Percentiles rank a stretch among this genome's conserved stretches.
phyloP scores from a whole-genome alignment of 2,888 invertebrate genomes.

The Axea sp. region DNA sequence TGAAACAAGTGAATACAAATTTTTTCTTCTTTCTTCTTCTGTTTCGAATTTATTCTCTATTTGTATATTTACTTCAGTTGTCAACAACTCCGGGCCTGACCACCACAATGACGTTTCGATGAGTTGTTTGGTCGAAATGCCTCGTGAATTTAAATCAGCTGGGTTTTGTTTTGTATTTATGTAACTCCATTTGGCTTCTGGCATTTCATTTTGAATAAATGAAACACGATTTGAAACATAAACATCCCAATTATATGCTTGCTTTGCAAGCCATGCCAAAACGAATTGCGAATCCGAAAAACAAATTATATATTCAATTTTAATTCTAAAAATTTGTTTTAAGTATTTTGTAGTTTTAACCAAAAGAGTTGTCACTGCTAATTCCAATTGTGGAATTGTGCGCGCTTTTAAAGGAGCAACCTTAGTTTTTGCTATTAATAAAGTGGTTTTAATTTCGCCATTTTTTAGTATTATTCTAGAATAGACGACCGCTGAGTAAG shows the following conservation, averaged over 20 bases:
- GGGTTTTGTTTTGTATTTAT: too few species aligned
- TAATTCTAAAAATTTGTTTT: not conserved
- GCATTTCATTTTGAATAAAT: too few species aligned
- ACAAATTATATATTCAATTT: not conserved
- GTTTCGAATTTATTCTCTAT: too few species aligned
- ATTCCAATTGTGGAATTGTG: not conserved
- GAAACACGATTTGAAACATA: not conserved
- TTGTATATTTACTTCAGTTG: too few species aligned
- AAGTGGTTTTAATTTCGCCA: too few species aligned
- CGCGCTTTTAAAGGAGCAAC: slow-evolving; percentile 8
- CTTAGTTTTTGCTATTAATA: slow-evolving; percentile 3
- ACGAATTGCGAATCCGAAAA: not conserved
- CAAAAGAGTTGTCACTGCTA: not conserved
- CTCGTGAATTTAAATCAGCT: too few species aligned
- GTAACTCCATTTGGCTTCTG: too few species aligned
- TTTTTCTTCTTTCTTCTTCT: too few species aligned
- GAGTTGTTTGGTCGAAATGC: too few species aligned
- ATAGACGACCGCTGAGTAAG: slow-evolving; percentile 4
- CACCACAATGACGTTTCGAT: too few species aligned
- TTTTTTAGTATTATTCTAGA: not conserved
- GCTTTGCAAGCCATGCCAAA: slow-evolving; percentile 1
- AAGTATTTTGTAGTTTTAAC: not conserved
- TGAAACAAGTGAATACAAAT: too few species aligned
- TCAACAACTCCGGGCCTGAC: too few species aligned
- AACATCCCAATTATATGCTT: not conserved